Percentiles rank a stretch among this genome's conserved stretches.
Evolutionary conservation across 64 coral and sea anemone species (phyloP).

Genomic region (Montipora foliosa): DNA sequence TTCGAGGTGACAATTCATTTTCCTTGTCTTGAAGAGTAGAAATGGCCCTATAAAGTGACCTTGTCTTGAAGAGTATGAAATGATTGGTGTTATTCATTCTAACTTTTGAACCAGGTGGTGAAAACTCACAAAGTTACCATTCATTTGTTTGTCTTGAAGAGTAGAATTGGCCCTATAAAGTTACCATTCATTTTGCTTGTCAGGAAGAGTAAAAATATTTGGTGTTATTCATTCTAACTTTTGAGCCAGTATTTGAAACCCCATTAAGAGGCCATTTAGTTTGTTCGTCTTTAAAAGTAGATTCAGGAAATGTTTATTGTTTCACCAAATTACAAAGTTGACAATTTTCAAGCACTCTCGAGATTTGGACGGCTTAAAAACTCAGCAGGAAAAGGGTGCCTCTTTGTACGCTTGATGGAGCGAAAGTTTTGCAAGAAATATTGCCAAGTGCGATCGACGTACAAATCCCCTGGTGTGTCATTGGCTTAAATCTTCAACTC

Average conservation of each 20-base stretch:
- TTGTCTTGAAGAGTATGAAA: neutral
- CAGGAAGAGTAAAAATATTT: neutral
- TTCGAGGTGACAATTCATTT: neutral
- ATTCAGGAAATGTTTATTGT: neutral
- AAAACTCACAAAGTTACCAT: neutral
- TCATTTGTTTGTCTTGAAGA: conserved; percentile 12
- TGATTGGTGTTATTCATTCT: neutral
- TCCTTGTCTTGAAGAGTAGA: neutral
- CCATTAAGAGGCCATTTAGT: neutral
- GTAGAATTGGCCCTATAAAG: conserved; percentile 2
- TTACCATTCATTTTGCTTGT: neutral
- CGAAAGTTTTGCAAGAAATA: too few relatives aligned
- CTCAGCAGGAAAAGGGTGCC: too few relatives aligned
- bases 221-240: neutral
- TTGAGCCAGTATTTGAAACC: conserved; percentile 5
- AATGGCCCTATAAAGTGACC: neutral
- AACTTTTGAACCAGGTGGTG: neutral
- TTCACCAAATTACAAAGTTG: neutral
- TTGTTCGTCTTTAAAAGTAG: neutral
- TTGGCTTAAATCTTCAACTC: too few relatives aligned
- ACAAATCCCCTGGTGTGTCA: too few relatives aligned
- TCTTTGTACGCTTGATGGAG: too few relatives aligned
- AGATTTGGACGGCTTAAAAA: neutral
- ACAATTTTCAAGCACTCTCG: neutral
- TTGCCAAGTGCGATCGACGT: too few relatives aligned